Conservation (phyloP, 64 coral and sea anemone species). For the Acropora tenuis region DNA sequence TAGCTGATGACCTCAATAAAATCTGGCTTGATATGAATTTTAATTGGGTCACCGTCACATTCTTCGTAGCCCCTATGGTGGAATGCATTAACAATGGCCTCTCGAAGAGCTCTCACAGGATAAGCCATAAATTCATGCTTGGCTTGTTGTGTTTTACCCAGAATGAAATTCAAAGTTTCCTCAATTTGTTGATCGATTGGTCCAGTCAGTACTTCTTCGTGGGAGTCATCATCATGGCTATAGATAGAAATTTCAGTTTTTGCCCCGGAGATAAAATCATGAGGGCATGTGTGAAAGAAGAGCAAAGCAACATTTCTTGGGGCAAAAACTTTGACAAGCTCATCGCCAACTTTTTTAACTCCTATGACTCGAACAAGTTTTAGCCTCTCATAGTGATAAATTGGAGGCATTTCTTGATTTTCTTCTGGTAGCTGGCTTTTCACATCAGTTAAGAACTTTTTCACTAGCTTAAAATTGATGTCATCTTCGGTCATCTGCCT, state of each 20-base stretch:
- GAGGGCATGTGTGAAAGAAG: conserved; percentile 49
- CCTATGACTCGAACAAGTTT: conserved; percentile 35
- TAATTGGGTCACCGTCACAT: conserved; percentile 38
- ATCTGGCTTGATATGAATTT: conserved; percentile 63
- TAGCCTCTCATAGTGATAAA: conserved; percentile 15
- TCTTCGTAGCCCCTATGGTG: conserved; percentile 64
- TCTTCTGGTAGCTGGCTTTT: conserved; percentile 43
- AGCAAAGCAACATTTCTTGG: conserved; percentile 60
- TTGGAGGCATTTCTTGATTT: conserved; percentile 11
- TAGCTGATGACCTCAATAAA: conserved; percentile 67
- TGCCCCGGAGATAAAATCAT: conserved; percentile 63
- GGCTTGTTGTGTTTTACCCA: conserved; percentile 56
- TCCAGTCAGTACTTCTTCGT: conserved; percentile 20
- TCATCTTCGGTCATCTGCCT: conserved; percentile 46
- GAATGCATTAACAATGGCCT: conserved; percentile 76
- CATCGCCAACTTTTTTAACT: conserved; percentile 27
- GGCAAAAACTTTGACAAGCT: not conserved
- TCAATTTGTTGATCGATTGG: conserved; percentile 60
- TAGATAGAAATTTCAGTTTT: conserved; percentile 74
- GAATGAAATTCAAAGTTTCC: conserved; percentile 19
- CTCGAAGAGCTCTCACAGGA: conserved; percentile 41
- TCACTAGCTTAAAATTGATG: conserved; percentile 49
- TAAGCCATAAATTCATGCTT: conserved; percentile 42
- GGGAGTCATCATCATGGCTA: conserved; percentile 32
- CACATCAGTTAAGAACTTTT: conserved; percentile 51